Percentiles rank a stretch among this genome's conserved stretches.
phyloP scores from a whole-genome alignment of 2,888 invertebrate species.

The Syritta pipiens region DNA sequence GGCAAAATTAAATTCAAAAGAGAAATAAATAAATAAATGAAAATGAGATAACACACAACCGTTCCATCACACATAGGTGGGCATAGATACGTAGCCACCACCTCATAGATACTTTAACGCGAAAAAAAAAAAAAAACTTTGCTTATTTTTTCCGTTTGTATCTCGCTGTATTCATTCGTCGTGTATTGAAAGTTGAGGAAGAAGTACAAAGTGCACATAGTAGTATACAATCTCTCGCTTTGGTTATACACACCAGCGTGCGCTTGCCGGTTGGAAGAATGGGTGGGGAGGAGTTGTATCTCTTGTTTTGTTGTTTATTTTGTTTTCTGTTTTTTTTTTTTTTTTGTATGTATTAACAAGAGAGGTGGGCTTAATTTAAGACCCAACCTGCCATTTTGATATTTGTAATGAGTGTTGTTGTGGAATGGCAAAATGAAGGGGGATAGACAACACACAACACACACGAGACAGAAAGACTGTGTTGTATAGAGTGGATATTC shows the following conservation, averaged over 20 bases:
- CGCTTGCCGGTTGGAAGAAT: conserved; percentile 45
- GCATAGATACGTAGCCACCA: conserved; percentile 66
- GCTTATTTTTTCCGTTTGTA: background rate
- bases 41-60: conserved; percentile 68
- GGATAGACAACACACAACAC: conserved; percentile 39
- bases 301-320: conserved; percentile 31
- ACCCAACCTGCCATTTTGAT: conserved; percentile 74
- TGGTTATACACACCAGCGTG: background rate
- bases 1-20: conserved; percentile 55
- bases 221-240: background rate
- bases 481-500: conserved; percentile 61
- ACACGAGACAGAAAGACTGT: conserved; percentile 14
- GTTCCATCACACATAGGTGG: conserved; percentile 67
- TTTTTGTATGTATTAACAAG: conserved; percentile 65
- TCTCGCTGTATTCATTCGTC: background rate
- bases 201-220: conserved; percentile 63
- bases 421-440: conserved; percentile 68
- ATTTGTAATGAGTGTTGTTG: conserved; percentile 68
- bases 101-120: conserved; percentile 59
- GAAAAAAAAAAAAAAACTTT: conserved; percentile 4
- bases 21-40: conserved; percentile 69
- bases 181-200: conserved; percentile 58
- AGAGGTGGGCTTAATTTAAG: conserved; percentile 74
- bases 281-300: conserved; percentile 71
- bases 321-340: conserved; percentile 35